These are phyloP conservation scores for Celastrina argiolus DNA, from an alignment of 2,888 invertebrate species.

Conservation along the genomic window DNA sequence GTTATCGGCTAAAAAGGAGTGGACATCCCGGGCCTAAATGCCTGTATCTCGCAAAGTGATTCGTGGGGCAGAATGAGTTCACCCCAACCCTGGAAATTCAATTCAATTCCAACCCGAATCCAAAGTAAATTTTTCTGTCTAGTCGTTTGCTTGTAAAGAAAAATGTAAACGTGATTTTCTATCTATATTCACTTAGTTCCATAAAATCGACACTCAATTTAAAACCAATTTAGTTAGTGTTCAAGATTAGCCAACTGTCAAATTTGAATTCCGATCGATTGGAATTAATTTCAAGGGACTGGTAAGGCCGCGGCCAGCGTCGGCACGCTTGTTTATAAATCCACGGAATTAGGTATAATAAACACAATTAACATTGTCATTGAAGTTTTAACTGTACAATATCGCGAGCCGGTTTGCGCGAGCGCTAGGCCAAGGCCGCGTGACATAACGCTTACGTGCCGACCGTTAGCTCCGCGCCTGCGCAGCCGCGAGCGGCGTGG, in stretches of 20 bases:
- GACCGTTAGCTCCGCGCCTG: constrained; percentile 47
- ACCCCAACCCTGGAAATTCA: no score
- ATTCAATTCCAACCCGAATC: no score
- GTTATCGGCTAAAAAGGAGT: neutral
- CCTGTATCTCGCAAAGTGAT: no score
- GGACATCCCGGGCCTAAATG: neutral
- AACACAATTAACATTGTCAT: constrained; percentile 21
- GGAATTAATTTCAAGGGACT: no score
- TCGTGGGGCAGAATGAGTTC: neutral
- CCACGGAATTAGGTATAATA: constrained; percentile 26
- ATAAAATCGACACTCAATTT: no score
- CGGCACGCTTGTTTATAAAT: constrained; percentile 39
- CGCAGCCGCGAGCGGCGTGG: constrained; percentile 37
- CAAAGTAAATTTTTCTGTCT: no score
- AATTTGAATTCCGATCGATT: no score
- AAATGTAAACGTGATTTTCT: no score
- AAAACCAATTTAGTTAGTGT: no score
- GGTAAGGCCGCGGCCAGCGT: neutral
- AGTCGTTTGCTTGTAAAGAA: no score
- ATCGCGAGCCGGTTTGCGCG: constrained; percentile 30
- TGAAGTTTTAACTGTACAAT: constrained; percentile 26
- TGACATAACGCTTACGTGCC: constrained; percentile 56
- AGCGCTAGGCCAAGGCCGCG: constrained; percentile 73
- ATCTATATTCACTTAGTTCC: no score
- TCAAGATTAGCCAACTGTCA: no score